Base-by-base conservation (phyloP, 1,140 invertebrate species). In the Chrysoperla carnea region DNA sequence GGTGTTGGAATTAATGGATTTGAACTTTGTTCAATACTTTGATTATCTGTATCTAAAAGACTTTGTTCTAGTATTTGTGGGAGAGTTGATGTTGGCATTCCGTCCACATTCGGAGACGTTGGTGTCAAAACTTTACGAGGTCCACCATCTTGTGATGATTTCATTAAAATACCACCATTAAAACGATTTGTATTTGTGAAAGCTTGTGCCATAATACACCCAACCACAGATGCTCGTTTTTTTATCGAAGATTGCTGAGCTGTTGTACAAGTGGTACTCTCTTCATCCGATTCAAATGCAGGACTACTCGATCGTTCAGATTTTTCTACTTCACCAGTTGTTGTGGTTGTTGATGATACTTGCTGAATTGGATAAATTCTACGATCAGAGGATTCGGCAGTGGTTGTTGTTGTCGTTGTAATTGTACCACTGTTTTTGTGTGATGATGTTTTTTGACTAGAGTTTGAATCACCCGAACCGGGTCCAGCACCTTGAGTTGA, bases 251-350 rank as follows among this genome's bases (percentile, higher is more conserved):
- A 41, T 59, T 59, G 37, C 49, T 44, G 14, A 46, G 43, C 38
- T 44, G 42, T 46, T 54, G 54, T 46, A 49, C 62, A 53, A 39
- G 62, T 55, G 47, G 68, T 61, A 46, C 81, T 85, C 46, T 88
- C 84, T 37, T 95, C 90, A 60, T 96, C 92, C 0, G 91, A 95
- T 48, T 95, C 91, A 60, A 95, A 95, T 0, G 86, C 87, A 1
- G 91, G 90, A 57, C 88, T 93, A 53, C 88, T 93, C 0, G 89
- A 94, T 27, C 89, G 67, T 60, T 97, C 90, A 8, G 85, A 84
- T 59, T 84, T 84, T 50, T 84, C 75, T 3, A 57, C 50, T 27
- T 57, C 51, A 37, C 44, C 44, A 52, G 48, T 60, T 59, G 53
- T 64, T 46, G 52, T 66, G 52, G 61, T 67, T 41, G 59, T 62